Conservation (phyloP, 2,797 vertebrate species). For the Poecilia wingei region DNA sequence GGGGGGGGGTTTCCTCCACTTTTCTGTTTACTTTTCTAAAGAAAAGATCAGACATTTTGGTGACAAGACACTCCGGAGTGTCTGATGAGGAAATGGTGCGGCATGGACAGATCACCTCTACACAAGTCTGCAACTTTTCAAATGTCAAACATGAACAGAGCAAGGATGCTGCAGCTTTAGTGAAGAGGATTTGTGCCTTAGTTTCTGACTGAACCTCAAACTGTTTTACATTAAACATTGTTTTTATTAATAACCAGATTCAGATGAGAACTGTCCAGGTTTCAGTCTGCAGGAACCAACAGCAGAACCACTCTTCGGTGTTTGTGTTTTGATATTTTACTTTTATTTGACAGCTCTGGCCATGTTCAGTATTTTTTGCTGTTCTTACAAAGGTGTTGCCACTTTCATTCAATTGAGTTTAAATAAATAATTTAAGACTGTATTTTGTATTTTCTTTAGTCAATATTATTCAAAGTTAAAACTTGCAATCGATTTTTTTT, state of each 20-base stretch:
- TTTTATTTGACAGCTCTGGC: neutral
- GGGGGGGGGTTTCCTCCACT: too few relatives aligned
- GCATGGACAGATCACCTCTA: neutral
- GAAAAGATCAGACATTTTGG: slow-evolving; percentile 2
- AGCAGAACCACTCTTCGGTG: neutral
- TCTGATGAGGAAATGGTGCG: slow-evolving; percentile 1
- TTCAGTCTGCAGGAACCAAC: neutral
- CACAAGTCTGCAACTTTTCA: neutral
- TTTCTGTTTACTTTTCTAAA: neutral
- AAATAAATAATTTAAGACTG: too few relatives aligned
- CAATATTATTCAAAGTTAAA: neutral
- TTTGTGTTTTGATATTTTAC: neutral
- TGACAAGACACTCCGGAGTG: neutral
- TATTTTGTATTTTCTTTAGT: neutral
- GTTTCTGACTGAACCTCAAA: neutral
- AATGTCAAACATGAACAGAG: neutral
- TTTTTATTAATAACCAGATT: neutral
- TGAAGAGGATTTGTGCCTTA: neutral
- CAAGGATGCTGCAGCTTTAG: too few relatives aligned
- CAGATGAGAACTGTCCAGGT: neutral
- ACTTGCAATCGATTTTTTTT: too few relatives aligned
- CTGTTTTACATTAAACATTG: neutral
- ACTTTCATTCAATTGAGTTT: neutral
- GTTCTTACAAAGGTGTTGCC: neutral
- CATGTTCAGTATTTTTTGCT: neutral